Base-by-base conservation (phyloP, 92 coral and sea anemone species). In the Virgularia gustaviana region DNA sequence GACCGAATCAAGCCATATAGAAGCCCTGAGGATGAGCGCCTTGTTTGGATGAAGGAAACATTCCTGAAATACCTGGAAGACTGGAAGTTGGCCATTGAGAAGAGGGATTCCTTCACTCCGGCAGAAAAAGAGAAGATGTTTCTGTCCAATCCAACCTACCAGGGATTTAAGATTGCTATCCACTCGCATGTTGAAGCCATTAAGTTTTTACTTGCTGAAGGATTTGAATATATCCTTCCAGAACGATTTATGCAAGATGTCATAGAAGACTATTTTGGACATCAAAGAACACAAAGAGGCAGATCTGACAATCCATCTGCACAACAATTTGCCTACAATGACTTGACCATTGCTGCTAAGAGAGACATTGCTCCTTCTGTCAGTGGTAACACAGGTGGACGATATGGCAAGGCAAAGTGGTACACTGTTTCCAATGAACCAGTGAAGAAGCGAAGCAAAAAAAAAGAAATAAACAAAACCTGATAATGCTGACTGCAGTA, bases 311-410 rank as follows among this genome's bases (percentile, higher is more conserved):
- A 57, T 15, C 36, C 64, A 6, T 27, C 37, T 4, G 64, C 64
- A 57, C 4, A 3, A 54, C 60, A 54, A 24, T 54, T 54, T 54
- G 2, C 28, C 19, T 54, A 3, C 4, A 54, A 65, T 41, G 72
- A 65, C 18, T 36, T 65, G 16, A 65, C 72, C n/a, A 65, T 38
- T 65, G 54, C 72, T 39, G 45, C 15, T 39, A 39, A 39, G 45
- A 39, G 45, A 15, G 45, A 39, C 45, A 39, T 39, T 39, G 45
- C 45, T 3, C 27, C 2, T 18, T 16, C 27, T 13, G 60, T 54
- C 60, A 54, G 60, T 54, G 19, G 19, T 27, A 54, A 54, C 60
- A 19, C 19, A n/a, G 27, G 60, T 54, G 19, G 13, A 10, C 19
- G 19, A 54, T 54, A 27, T 54, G 60, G 60, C 31, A 54, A 54